Percentiles rank a stretch among this genome's conserved stretches.
Conservation (phyloP, 2,888 invertebrate species). For the Linnaemya vulpina region DNA sequence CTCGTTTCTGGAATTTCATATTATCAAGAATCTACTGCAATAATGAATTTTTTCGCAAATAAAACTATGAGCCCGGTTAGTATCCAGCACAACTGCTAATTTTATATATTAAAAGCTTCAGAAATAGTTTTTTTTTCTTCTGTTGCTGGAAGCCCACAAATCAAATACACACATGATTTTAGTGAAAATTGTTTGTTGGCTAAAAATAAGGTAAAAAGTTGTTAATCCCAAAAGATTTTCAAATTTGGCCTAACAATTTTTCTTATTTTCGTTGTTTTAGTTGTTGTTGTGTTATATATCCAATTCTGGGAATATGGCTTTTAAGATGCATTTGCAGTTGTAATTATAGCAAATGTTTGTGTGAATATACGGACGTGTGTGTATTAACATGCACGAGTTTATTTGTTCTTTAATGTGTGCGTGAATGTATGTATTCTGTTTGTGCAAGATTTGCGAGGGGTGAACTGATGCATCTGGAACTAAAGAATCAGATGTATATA, state of each 20-base stretch:
- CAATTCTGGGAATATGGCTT: slow-evolving; percentile 10
- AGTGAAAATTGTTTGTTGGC: slow-evolving; percentile 18
- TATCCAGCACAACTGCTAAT: not conserved
- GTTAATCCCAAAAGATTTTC: slow-evolving; percentile 54
- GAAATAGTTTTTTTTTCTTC: slow-evolving; percentile 1
- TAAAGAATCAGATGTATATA: too few species aligned
- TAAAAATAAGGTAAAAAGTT: slow-evolving; percentile 58
- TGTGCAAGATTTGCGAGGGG: slow-evolving; percentile 8
- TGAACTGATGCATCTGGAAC: not conserved
- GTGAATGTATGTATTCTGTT: not conserved
- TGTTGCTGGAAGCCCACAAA: slow-evolving; percentile 51
- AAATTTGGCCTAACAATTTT: slow-evolving; percentile 18
- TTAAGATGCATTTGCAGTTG: slow-evolving; percentile 24
- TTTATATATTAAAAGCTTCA: slow-evolving; percentile 55
- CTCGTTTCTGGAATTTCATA: too few species aligned
- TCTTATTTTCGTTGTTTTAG: too few species aligned
- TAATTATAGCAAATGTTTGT: not conserved
- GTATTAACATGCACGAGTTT: not conserved
- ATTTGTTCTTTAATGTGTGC: slow-evolving; percentile 3
- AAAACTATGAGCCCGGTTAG: not conserved
- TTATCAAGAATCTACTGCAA: too few species aligned
- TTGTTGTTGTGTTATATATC: slow-evolving; percentile 9
- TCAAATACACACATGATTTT: slow-evolving; percentile 66
- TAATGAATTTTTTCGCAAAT: too few species aligned
- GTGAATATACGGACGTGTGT: not conserved